Evolutionary conservation across 1,140 invertebrate species (phyloP).

Genomic region (Streblospio benedicti): DNA sequence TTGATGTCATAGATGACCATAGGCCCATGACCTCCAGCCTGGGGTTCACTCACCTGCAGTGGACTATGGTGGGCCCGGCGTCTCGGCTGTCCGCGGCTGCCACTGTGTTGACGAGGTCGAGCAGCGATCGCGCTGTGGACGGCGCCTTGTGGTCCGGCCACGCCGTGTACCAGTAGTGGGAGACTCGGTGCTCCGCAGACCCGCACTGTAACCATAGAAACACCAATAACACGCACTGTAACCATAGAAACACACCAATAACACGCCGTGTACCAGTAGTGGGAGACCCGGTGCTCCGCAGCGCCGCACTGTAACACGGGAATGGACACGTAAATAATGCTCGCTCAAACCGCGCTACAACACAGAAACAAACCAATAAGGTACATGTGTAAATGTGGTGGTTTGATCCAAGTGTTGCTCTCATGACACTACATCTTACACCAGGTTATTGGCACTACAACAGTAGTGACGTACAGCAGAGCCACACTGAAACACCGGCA

Average conservation of each 20-base stretch:
- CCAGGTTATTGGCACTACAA: too few relatives aligned
- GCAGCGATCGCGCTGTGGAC: conserved; percentile 78
- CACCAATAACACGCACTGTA: conserved; percentile 5
- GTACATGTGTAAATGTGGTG: too few relatives aligned
- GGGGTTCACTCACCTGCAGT: too few relatives aligned
- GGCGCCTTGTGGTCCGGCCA: conserved; percentile 99
- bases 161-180: conserved; percentile 80
- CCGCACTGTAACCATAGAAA: conserved; percentile 9
- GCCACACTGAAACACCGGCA: too few relatives aligned
- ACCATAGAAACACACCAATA: too few relatives aligned
- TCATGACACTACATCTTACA: too few relatives aligned
- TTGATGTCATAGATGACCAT: too few relatives aligned
- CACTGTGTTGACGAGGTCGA: conserved; percentile 77
- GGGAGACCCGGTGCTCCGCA: conserved; percentile 54
- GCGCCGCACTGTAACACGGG: conserved; percentile 6
- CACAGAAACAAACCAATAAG: too few relatives aligned
- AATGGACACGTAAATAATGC: conserved; percentile 5
- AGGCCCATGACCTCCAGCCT: too few relatives aligned
- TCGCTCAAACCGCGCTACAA: conserved; percentile 1
- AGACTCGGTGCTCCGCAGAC: conserved; percentile 50
- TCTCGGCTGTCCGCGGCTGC: conserved; percentile 35
- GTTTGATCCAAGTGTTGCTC: too few relatives aligned
- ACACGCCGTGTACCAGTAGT: conserved; percentile 88
- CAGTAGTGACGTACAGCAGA: too few relatives aligned
- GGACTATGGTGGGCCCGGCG: conserved; percentile 78